phyloP scores from a whole-genome alignment of 2,113 vertebrate species.

The Struthidea cinerea region DNA sequence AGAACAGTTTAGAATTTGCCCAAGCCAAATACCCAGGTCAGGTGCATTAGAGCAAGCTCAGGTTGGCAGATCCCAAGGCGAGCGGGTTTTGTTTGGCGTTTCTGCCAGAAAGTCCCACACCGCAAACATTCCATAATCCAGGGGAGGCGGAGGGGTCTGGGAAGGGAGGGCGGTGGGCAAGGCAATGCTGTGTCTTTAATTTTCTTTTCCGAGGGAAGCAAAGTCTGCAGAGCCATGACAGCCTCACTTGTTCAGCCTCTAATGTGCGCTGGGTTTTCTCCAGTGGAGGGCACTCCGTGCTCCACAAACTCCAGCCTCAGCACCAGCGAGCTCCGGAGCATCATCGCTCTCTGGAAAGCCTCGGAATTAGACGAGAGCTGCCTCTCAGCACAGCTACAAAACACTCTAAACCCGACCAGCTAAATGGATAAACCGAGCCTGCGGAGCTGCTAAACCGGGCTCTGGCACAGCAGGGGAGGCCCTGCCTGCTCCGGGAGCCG shows the following conservation, averaged over 20 bases:
- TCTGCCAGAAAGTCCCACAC: neutral
- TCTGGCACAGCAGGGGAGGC: constrained; percentile 8
- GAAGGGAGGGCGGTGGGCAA: neutral
- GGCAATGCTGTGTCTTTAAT: constrained; percentile 77
- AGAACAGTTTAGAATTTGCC: neutral
- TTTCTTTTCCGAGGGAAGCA: constrained; percentile 61
- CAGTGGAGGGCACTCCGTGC: constrained; percentile 83
- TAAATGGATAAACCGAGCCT: constrained; percentile 68
- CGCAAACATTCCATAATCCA: neutral
- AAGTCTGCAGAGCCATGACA: constrained; percentile 78
- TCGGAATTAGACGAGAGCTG: constrained; percentile 72
- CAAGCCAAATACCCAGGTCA: neutral
- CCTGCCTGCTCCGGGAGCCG: constrained; percentile 38
- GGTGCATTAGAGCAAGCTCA: neutral
- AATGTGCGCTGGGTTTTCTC: constrained; percentile 76
- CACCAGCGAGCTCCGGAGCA: constrained; percentile 73
- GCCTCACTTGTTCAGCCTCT: constrained; percentile 73
- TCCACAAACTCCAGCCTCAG: constrained; percentile 75
- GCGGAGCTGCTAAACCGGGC: constrained; percentile 56
- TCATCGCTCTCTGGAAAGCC: constrained; percentile 76
- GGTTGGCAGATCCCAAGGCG: neutral
- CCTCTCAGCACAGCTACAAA: constrained; percentile 76
- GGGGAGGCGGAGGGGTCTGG: neutral
- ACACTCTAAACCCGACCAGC: constrained; percentile 70
- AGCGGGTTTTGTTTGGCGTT: neutral